Percentiles rank a stretch among this genome's conserved stretches.
These are phyloP conservation scores for Aviceda subcristata DNA, from an alignment of 2,113 vertebrate species.

Conservation along the genomic window DNA sequence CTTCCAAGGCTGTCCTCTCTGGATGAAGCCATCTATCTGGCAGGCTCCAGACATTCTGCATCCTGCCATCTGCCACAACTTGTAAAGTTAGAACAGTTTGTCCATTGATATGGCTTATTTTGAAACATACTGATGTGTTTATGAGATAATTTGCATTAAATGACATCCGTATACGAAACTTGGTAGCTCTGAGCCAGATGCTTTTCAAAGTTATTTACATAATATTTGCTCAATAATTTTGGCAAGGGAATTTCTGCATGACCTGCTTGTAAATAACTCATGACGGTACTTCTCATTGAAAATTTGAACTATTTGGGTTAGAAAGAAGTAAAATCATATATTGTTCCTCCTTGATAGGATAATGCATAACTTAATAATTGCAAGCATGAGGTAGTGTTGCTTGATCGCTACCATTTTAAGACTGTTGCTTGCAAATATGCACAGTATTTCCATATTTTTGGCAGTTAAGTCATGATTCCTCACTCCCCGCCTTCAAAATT, in stretches of 20 bases:
- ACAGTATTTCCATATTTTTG: fast-evolving
- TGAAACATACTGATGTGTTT: background rate
- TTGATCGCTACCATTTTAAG: background rate
- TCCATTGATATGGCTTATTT: background rate
- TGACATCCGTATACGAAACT: background rate
- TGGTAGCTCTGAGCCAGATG: background rate
- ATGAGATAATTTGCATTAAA: background rate
- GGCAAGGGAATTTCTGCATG: background rate
- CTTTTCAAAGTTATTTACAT: background rate
- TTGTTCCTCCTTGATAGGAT: background rate
- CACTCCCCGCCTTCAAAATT: background rate
- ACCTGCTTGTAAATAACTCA: background rate
- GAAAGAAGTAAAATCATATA: background rate
- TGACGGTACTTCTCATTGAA: background rate
- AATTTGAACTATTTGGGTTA: background rate
- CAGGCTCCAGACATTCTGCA: background rate
- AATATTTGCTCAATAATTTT: background rate
- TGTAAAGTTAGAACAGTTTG: conserved; percentile 6
- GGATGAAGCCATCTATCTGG: background rate
- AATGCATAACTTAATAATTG: background rate
- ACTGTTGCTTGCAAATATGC: background rate
- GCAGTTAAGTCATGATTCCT: background rate
- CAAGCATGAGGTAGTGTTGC: background rate
- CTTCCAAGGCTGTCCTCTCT: background rate
- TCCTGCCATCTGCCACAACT: conserved; percentile 23